Conservation (phyloP, 1,140 invertebrate species). For the Mya arenaria region DNA sequence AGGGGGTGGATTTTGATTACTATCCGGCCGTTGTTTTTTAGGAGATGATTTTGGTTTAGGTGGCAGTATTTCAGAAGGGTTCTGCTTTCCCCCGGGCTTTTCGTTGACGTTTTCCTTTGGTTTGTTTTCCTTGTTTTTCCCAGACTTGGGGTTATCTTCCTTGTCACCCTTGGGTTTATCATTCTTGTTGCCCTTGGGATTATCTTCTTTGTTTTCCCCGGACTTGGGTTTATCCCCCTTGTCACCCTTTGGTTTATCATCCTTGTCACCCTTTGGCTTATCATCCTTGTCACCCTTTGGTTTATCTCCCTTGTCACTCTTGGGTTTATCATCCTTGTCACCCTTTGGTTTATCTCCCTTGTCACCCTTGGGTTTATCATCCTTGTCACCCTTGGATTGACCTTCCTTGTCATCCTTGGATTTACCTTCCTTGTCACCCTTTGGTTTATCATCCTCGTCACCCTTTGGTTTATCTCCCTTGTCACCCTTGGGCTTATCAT, state of each 20-base stretch:
- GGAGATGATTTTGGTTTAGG: no score
- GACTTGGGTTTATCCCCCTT: background rate
- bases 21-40: no score
- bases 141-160: no score
- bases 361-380: background rate
- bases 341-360: background rate
- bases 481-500: no score
- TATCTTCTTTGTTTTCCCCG: background rate
- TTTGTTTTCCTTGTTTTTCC: no score
- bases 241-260: background rate
- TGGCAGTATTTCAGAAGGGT: no score
- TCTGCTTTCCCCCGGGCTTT: no score
- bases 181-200: background rate
- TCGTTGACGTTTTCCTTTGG: no score
- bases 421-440: background rate
- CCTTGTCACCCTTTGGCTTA: background rate
- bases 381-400: background rate
- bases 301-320: no score
- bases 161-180: no score
- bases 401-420: background rate
- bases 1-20: no score
- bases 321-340: background rate
- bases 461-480: no score
- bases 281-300: background rate
- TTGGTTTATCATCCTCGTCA: background rate